Base-by-base conservation (phyloP, 2,888 invertebrate genomes). In the Drosophila recens region DNA sequence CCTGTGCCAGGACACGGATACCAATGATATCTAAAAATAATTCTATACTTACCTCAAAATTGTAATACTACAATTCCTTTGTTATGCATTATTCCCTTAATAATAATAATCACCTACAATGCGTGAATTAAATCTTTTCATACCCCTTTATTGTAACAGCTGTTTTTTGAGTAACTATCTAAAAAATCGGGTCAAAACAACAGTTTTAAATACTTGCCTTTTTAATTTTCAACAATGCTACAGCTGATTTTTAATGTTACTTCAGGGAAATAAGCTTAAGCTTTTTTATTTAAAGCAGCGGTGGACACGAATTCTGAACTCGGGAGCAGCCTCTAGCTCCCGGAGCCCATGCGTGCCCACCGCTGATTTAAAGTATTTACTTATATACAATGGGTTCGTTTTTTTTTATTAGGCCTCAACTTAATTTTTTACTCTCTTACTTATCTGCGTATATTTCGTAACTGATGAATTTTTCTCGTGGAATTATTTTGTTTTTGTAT, bases 21-120 rank as follows among this genome's bases (percentile, higher is more conserved):
- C 74, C 75, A 90, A 91, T 76, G 80, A 80, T 58, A 89, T 90
- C 46, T 91, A 83, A 79, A n/a, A 20, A 36, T 8, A n/a, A 9
- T 8, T 2, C 34, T 38, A 30, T 8, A n/a, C 48, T 15, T 33
- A 48, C 40, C 36, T 34, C 10, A 11, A 45, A 42, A 34, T 49
- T 40, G 1, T 30, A 42, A 27, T 27, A 43, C 13, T 42, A 36
- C 49, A 30, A 27, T 27, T 34, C 43, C 23, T 30, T 13, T 33
- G 20, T 17, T 17, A 38, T 48, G 48, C 17, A 15, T 42, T 54
- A 42, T 17, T 27, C 9, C 3, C 1, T 11, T 4, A 27, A 27
- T 15, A 38, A 40, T 49, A 49, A 49, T 49, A 17, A 33, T 40
- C 27, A n/a, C 10, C 23, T 13, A 8, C 40, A 40, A 4, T 40